Conservation (phyloP, 2,113 vertebrate genomes). For the Cebus imitator region DNA sequence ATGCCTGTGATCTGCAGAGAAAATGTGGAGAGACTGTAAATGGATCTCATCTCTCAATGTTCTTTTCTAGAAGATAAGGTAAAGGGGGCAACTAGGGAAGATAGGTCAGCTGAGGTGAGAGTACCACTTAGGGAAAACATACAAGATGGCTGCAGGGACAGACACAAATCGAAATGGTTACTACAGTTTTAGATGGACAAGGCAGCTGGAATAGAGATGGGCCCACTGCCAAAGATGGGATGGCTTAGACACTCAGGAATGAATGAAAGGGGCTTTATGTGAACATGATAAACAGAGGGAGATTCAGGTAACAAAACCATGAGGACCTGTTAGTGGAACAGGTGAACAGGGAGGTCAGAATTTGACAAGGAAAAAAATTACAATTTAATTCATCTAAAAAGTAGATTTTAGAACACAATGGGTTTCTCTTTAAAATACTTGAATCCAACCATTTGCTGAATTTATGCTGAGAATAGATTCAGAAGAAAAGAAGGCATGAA, state of each 20-base stretch:
- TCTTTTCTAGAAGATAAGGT: neutral
- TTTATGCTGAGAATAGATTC: slow-evolving; percentile 7
- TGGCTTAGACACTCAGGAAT: neutral
- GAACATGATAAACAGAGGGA: neutral
- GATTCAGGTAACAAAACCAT: neutral
- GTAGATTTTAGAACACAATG: slow-evolving; percentile 15
- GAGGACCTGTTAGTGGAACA: neutral
- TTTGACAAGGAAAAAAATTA: neutral
- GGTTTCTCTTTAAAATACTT: neutral
- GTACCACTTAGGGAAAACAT: neutral
- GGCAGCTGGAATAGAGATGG: neutral
- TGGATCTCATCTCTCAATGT: neutral
- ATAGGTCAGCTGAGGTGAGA: neutral
- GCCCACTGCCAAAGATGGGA: neutral
- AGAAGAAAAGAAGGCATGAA: neutral
- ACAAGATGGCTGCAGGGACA: neutral
- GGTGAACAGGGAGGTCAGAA: neutral
- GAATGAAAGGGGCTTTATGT: neutral
- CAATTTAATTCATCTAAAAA: slow-evolving; percentile 10
- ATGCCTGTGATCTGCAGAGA: slow-evolving; percentile 38
- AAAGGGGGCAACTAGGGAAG: neutral
- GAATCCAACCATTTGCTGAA: neutral
- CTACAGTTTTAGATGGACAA: neutral
- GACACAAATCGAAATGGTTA: neutral
- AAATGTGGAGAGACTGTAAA: neutral